phyloP scores from a whole-genome alignment of 2,888 invertebrate species.

The Catocala nupta region DNA sequence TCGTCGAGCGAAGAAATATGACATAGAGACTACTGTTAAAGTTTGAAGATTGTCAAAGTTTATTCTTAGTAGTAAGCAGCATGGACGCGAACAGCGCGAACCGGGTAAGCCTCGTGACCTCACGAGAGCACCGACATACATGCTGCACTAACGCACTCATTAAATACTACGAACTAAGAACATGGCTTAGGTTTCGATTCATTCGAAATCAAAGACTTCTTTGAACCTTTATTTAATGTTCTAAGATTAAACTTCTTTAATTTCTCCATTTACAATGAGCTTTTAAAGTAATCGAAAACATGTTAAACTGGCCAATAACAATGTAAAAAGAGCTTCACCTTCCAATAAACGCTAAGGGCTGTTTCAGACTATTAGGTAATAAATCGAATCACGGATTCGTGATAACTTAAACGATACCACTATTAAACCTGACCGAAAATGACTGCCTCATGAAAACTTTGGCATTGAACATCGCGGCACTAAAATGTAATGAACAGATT shows the following conservation, averaged over 20 bases:
- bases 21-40: conserved; percentile 68
- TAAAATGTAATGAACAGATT: conserved; percentile 46
- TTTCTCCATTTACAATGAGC: no score
- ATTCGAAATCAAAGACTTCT: background rate
- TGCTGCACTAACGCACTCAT: conserved; percentile 60
- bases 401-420: conserved; percentile 56
- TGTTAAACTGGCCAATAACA: conserved; percentile 1
- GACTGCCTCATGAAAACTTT: conserved; percentile 46
- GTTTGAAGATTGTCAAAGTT: conserved; percentile 65
- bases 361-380: conserved; percentile 63
- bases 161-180: conserved; percentile 18
- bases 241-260: no score
- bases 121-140: conserved; percentile 62
- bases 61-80: conserved; percentile 61
- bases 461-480: conserved; percentile 36
- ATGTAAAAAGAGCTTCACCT: background rate
- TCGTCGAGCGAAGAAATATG: conserved; percentile 77
- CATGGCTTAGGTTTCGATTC: background rate
- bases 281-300: background rate
- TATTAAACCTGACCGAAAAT: conserved; percentile 47
- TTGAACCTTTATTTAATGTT: no score
- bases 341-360: conserved; percentile 39
- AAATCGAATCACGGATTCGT: conserved; percentile 63
- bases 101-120: conserved; percentile 78
- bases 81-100: conserved; percentile 77